Evolutionary conservation across 2,797 vertebrate species (phyloP).

Genomic region (Acridotheres tristis): DNA sequence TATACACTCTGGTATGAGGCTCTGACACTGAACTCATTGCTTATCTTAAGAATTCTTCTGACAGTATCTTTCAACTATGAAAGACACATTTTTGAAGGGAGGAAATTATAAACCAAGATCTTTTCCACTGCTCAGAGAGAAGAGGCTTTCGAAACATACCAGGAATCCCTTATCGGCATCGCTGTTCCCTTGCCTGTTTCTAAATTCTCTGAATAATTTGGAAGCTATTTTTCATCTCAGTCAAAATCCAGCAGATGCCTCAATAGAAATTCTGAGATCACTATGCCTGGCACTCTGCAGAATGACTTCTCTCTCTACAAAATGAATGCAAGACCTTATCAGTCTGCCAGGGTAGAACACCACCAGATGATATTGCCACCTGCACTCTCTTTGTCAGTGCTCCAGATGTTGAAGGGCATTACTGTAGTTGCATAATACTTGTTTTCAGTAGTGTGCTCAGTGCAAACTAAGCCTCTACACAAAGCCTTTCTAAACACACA

Average conservation of each 20-base stretch:
- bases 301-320: background rate
- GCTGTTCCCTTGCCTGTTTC: background rate
- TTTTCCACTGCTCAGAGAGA: background rate
- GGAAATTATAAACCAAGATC: slow-evolving; percentile 32
- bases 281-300: background rate
- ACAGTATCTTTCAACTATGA: slow-evolving; percentile 32
- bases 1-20: slow-evolving; percentile 42
- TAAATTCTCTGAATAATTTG: slow-evolving; percentile 39
- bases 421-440: background rate
- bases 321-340: slow-evolving; percentile 4
- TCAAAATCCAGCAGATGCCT: slow-evolving; percentile 3
- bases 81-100: slow-evolving; percentile 10
- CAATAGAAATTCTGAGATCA: background rate
- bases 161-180: background rate
- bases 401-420: background rate
- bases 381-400: background rate
- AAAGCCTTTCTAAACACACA: background rate
- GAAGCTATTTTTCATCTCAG: slow-evolving; percentile 2
- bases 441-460: background rate
- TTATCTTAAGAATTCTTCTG: slow-evolving; percentile 56
- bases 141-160: background rate
- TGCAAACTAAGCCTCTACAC: background rate
- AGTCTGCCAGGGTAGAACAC: background rate
- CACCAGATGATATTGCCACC: background rate
- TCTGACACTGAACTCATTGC: slow-evolving; percentile 35